A percentile compares a stretch with the other conserved stretches of the same genome.
Evolutionary conservation across 1,140 invertebrate species (phyloP).

Genomic region (Trichonephila inaurata): DNA sequence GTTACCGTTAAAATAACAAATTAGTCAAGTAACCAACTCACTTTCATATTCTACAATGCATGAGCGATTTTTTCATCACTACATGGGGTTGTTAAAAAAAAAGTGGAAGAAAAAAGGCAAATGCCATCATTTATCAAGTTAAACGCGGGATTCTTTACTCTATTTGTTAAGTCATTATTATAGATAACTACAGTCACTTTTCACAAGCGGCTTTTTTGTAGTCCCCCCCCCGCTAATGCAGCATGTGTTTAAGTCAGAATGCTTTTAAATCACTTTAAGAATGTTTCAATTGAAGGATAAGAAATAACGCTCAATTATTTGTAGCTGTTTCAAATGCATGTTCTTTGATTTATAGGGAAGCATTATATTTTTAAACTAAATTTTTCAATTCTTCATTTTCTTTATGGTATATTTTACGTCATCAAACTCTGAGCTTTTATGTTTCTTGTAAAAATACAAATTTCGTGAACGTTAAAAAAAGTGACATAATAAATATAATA

Average conservation of each 20-base stretch:
- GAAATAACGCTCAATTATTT: no score
- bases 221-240: not conserved
- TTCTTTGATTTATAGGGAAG: no score
- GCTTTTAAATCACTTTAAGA: not conserved
- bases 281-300: no score
- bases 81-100: slow-evolving; percentile 11
- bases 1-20: slow-evolving; percentile 56
- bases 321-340: no score
- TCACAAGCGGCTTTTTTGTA: not conserved
- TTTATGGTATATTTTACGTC: no score
- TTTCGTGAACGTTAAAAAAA: no score
- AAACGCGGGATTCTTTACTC: slow-evolving; percentile 29
- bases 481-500: no score
- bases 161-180: slow-evolving; percentile 49
- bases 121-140: slow-evolving; percentile 57
- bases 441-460: no score
- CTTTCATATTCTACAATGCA: slow-evolving; percentile 6
- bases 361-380: no score
- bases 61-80: slow-evolving; percentile 11
- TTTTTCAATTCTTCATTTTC: no score
- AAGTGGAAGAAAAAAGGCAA: not conserved
- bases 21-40: slow-evolving; percentile 39
- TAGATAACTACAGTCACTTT: slow-evolving; percentile 29
- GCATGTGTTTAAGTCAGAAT: not conserved
- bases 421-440: no score